Evolutionary conservation across 2,113 vertebrate species (phyloP).

Genomic region (Atlantisia rogersi): DNA sequence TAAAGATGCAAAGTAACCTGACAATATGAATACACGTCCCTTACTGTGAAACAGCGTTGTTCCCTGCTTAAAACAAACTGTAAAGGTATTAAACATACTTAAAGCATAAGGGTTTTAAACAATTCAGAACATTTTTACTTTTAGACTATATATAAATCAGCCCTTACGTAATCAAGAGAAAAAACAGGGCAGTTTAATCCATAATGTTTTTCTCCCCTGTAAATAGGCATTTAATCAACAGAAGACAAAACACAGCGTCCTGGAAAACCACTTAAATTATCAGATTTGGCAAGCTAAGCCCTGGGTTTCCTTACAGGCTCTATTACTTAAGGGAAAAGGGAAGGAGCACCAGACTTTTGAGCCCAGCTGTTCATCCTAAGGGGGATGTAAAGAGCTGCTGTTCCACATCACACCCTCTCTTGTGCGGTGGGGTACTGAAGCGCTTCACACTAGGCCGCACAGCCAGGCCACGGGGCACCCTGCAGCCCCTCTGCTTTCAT

Average conservation of each 20-base stretch:
- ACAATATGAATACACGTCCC: background rate
- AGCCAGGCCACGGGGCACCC: background rate
- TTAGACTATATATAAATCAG: background rate
- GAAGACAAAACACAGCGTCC: background rate
- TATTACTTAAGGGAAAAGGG: background rate
- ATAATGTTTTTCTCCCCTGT: background rate
- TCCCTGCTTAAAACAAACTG: background rate
- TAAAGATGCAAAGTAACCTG: background rate
- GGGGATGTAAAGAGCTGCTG: background rate
- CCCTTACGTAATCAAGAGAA: background rate
- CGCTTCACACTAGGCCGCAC: background rate
- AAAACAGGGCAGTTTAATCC: background rate
- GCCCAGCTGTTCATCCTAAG: background rate
- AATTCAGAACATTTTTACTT: background rate
- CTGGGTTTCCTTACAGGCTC: background rate
- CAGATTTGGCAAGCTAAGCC: background rate
- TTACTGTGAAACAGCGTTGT: background rate
- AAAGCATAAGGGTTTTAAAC: background rate
- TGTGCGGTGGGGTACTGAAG: background rate
- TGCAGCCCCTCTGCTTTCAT: background rate
- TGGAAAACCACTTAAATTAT: background rate
- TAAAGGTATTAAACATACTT: background rate
- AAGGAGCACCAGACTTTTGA: background rate
- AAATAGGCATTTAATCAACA: conserved; percentile 29
- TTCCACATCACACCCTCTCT: background rate